A percentile compares a stretch with the other conserved stretches of the same genome.
Evolutionary conservation across 2,113 vertebrate species (phyloP).

Genomic region (Protobothrops flavoviridis): DNA sequence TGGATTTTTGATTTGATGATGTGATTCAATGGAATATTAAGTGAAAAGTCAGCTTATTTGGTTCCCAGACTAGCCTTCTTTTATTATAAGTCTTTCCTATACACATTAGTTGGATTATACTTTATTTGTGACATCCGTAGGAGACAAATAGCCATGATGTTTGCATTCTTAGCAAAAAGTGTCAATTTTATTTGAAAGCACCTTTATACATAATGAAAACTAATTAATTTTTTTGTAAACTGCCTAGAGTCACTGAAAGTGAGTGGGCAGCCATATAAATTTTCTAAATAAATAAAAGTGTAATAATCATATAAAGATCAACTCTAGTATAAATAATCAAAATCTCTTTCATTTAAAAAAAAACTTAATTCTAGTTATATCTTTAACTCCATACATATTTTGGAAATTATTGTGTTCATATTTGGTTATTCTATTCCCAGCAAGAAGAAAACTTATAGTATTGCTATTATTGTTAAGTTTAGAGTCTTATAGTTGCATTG

Average conservation of each 20-base stretch:
- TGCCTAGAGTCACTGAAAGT: too few species aligned
- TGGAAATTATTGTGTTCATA: neutral
- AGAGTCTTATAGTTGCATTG: neutral
- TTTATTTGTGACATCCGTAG: neutral
- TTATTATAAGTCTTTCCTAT: neutral
- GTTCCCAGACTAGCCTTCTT: neutral
- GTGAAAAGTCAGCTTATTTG: neutral
- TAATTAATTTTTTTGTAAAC: too few species aligned
- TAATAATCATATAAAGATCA: neutral
- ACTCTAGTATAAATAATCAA: neutral
- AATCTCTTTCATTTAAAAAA: neutral
- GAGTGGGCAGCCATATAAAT: too few species aligned
- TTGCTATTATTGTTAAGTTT: neutral
- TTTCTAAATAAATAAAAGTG: too few species aligned
- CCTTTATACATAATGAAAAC: neutral
- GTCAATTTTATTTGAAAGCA: neutral
- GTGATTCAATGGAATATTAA: neutral
- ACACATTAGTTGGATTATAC: neutral
- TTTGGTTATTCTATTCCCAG: neutral
- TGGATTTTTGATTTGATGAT: neutral
- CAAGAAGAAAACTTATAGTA: neutral
- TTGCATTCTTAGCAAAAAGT: neutral
- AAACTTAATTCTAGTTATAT: neutral
- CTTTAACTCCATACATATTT: neutral
- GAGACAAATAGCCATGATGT: neutral